These are phyloP conservation scores for Melinaea marsaeus DNA, from an alignment of 2,888 invertebrate species.

Conservation along the genomic window DNA sequence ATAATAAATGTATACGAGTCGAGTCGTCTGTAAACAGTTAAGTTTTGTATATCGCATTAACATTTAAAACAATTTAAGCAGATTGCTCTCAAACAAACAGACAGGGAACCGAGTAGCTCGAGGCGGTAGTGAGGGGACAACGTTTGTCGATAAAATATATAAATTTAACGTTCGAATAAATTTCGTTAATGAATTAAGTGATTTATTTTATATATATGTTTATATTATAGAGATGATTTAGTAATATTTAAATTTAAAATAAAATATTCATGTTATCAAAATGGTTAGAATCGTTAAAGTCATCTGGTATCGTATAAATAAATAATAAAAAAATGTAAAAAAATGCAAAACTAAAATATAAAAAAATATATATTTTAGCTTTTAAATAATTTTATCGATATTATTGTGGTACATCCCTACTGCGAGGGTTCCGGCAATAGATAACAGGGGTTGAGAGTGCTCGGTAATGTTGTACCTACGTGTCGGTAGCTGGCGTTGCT, in stretches of 20 bases:
- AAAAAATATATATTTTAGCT: background rate
- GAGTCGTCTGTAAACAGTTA: constrained; percentile 3
- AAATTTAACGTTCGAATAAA: no score
- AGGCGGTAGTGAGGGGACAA: constrained; percentile 14
- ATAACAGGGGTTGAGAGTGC: constrained; percentile 29
- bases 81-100: constrained; percentile 17
- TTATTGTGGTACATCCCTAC: constrained; percentile 27
- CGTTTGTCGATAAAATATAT: background rate
- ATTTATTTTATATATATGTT: no score
- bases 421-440: constrained; percentile 35
- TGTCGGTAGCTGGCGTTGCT: constrained; percentile 9
- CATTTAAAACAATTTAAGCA: constrained; percentile 24
- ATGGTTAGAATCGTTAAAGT: no score
- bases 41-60: constrained; percentile 4
- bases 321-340: background rate
- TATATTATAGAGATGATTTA: no score
- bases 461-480: constrained; percentile 20
- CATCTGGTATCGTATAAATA: background rate
- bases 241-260: no score
- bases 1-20: background rate
- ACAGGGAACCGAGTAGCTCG: constrained; percentile 16
- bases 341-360: background rate
- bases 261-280: no score
- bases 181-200: no score
- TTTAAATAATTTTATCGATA: background rate